A percentile compares a stretch with the other conserved stretches of the same genome.
Conservation (phyloP, 2,113 vertebrate genomes). For the Gymnorhina tibicen region DNA sequence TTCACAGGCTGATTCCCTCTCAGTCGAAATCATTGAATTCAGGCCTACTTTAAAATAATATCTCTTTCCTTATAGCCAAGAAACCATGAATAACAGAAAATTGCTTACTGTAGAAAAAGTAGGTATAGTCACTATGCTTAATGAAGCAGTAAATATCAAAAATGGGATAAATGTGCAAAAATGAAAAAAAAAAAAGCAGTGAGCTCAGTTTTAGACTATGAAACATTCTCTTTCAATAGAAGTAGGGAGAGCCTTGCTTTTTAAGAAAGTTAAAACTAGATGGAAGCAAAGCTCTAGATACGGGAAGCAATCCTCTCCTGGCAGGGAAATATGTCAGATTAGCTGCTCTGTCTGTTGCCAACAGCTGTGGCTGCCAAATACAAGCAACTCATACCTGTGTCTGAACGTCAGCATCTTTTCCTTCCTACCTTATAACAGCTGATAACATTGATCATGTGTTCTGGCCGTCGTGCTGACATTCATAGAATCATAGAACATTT, state of each 20-base stretch:
- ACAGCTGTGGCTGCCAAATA: background rate
- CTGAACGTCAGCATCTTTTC: background rate
- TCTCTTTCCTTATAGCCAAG: background rate
- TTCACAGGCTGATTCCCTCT: background rate
- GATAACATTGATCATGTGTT: background rate
- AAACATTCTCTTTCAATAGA: background rate
- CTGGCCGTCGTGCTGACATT: background rate
- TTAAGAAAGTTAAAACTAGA: slow-evolving; percentile 48
- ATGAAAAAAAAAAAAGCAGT: background rate
- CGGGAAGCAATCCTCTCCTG: background rate
- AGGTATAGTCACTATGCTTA: background rate
- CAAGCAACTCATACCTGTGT: background rate
- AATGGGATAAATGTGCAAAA: background rate
- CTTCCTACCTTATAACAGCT: background rate
- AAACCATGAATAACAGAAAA: background rate
- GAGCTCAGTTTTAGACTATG: background rate
- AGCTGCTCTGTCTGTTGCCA: background rate
- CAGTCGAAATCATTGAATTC: background rate
- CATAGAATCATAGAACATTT: background rate
- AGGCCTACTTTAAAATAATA: background rate
- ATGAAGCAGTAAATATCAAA: background rate
- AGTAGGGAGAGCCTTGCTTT: background rate
- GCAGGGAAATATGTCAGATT: background rate
- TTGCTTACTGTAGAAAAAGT: background rate
- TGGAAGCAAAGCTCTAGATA: slow-evolving; percentile 43